phyloP scores from a whole-genome alignment of 2,888 invertebrate species.

The Punctoribates punctum region DNA sequence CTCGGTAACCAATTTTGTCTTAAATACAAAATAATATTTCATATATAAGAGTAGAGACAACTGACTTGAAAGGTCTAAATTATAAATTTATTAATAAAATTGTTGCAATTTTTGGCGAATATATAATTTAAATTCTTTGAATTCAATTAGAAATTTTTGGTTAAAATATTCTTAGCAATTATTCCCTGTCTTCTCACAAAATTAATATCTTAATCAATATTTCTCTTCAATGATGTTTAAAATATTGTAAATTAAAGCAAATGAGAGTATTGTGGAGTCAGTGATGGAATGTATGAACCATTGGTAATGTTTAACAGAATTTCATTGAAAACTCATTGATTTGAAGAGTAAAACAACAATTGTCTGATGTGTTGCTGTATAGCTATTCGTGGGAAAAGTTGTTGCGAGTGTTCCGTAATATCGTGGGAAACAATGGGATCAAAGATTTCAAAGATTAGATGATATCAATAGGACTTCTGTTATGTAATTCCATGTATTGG shows the following conservation, averaged over 20 bases:
- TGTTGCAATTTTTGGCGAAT: too few species aligned
- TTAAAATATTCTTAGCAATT: neutral
- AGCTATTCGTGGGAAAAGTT: constrained; percentile 35
- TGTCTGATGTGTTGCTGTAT: constrained; percentile 8
- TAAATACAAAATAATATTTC: neutral
- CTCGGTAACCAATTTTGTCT: neutral
- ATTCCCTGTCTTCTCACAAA: neutral
- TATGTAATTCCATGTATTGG: constrained; percentile 24
- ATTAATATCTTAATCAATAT: neutral
- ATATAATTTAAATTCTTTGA: neutral
- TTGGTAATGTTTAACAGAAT: neutral
- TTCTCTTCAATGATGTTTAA: too few species aligned
- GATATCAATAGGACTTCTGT: constrained; percentile 17
- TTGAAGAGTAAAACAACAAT: constrained; percentile 15
- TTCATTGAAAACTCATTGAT: neutral
- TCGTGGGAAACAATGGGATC: constrained; percentile 37
- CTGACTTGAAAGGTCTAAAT: neutral
- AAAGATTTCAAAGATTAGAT: constrained; percentile 35
- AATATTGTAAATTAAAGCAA: neutral
- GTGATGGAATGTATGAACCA: neutral
- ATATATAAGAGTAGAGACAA: neutral
- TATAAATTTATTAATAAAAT: neutral
- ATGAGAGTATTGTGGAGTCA: neutral
- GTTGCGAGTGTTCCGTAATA: constrained; percentile 4
- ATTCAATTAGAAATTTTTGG: neutral